These are phyloP conservation scores for Abrostola tripartita DNA, from an alignment of 2,888 invertebrate genomes.

Conservation along the genomic window DNA sequence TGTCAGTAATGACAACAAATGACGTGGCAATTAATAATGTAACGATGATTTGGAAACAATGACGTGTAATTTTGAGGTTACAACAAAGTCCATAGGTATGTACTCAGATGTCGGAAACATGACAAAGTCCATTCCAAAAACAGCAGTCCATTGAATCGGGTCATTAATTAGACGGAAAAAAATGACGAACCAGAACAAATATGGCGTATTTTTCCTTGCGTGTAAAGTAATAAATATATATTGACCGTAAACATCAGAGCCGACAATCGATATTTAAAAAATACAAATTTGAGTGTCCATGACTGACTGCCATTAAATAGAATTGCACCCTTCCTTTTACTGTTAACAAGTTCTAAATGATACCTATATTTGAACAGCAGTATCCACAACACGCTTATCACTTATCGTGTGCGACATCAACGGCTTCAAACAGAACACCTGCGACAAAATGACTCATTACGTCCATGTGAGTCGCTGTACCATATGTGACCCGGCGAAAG, in stretches of 20 bases:
- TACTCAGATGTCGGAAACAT: neutral
- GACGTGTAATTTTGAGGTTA: slow-evolving; percentile 1
- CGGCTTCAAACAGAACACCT: slow-evolving; percentile 57
- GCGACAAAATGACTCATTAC: slow-evolving; percentile 59
- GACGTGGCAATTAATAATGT: slow-evolving; percentile 4
- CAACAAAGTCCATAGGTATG: neutral
- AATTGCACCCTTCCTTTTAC: neutral
- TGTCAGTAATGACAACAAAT: slow-evolving; percentile 14
- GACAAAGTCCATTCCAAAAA: neutral
- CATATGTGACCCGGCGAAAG: slow-evolving; percentile 63
- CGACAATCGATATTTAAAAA: too few relatives aligned
- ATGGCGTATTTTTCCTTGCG: too few relatives aligned
- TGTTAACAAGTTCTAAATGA: too few relatives aligned
- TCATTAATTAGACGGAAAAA: too few relatives aligned
- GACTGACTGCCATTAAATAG: neutral
- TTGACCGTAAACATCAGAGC: too few relatives aligned
- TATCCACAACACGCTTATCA: slow-evolving; percentile 27
- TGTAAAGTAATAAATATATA: too few relatives aligned
- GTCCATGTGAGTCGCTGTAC: slow-evolving; percentile 51
- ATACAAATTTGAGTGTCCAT: neutral
- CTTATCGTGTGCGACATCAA: slow-evolving; percentile 25
- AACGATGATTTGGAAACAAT: slow-evolving; percentile 4
- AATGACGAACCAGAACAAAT: too few relatives aligned
- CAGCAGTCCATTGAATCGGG: too few relatives aligned
- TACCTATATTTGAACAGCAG: too few relatives aligned